These are phyloP conservation scores for Onthophagus sagittarius DNA, from an alignment of 2,888 invertebrate species.

Conservation along the genomic window DNA sequence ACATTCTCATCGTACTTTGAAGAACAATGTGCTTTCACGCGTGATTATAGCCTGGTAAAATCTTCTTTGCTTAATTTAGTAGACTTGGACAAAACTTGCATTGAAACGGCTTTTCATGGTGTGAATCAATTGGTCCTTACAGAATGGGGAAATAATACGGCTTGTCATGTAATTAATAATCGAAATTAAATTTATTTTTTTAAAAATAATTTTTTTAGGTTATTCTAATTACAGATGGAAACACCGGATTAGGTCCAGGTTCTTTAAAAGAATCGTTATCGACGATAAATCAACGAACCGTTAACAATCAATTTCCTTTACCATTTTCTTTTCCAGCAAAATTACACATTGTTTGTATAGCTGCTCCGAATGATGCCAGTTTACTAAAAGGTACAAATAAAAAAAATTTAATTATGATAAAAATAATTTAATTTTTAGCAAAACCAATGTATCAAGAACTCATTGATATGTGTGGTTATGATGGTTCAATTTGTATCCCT, in stretches of 20 bases:
- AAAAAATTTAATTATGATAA: background rate
- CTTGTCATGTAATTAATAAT: conserved; percentile 64
- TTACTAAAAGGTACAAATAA: conserved; percentile 44
- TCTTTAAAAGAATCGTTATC: conserved; percentile 59
- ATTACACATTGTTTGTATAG: conserved; percentile 70
- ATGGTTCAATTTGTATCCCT: conserved; percentile 58
- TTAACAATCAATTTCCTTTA: conserved; percentile 59
- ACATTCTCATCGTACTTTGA: conserved; percentile 48
- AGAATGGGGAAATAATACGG: conserved; percentile 87
- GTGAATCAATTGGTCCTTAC: conserved; percentile 74
- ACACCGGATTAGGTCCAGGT: conserved; percentile 62
- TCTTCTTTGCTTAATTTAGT: conserved; percentile 72
- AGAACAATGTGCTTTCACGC: conserved; percentile 79
- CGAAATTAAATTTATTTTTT: background rate
- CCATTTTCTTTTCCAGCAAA: conserved; percentile 79
- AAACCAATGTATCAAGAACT: conserved; percentile 75
- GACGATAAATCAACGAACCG: conserved; percentile 47
- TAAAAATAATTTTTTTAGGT: conserved; percentile 47
- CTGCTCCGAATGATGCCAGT: conserved; percentile 60
- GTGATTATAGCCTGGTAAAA: conserved; percentile 80
- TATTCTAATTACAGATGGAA: conserved; percentile 73
- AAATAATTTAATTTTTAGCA: conserved; percentile 47
- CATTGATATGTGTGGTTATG: conserved; percentile 69
- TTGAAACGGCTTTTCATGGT: conserved; percentile 75
- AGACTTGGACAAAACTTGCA: conserved; percentile 82